Evolutionary conservation across 2,113 vertebrate species (phyloP).

Genomic region (Anoplopoma fimbria): DNA sequence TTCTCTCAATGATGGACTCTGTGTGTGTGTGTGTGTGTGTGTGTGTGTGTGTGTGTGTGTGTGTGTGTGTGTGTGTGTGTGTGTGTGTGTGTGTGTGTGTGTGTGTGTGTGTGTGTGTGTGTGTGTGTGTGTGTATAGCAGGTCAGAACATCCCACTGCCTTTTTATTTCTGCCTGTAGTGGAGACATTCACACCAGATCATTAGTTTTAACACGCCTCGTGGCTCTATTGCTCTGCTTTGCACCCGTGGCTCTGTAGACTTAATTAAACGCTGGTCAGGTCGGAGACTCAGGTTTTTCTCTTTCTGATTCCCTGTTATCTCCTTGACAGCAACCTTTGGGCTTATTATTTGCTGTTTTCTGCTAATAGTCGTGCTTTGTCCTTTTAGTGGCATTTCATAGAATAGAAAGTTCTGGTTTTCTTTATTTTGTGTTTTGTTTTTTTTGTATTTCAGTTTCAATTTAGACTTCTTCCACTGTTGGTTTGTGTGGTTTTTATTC

Average conservation of each 20-base stretch:
- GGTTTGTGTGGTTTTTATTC: not conserved
- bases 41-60: slow-evolving; percentile 4
- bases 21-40: slow-evolving; percentile 21
- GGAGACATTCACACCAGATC: slow-evolving; percentile 60
- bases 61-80: slow-evolving; percentile 14
- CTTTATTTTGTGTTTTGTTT: not conserved
- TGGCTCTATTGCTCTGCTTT: slow-evolving; percentile 28
- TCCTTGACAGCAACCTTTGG: slow-evolving; percentile 20
- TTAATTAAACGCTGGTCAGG: slow-evolving; percentile 68
- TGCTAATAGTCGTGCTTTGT: not conserved
- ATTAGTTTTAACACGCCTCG: slow-evolving; percentile 64
- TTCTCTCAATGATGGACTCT: slow-evolving; percentile 40
- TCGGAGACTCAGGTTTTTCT: slow-evolving; percentile 11
- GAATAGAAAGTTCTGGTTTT: not conserved
- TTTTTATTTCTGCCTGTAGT: slow-evolving; percentile 40
- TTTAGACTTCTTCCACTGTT: not conserved
- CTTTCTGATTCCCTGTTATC: slow-evolving; percentile 25
- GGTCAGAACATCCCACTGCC: slow-evolving; percentile 53
- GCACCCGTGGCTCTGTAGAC: slow-evolving; percentile 27
- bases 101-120: slow-evolving; percentile 12
- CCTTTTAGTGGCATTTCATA: not conserved
- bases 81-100: not conserved
- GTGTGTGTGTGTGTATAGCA: slow-evolving; percentile 10
- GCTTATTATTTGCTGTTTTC: slow-evolving; percentile 18
- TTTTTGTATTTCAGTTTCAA: not conserved